phyloP scores from a whole-genome alignment of 2,797 vertebrate species.

The Heteromormyrus szaboi region DNA sequence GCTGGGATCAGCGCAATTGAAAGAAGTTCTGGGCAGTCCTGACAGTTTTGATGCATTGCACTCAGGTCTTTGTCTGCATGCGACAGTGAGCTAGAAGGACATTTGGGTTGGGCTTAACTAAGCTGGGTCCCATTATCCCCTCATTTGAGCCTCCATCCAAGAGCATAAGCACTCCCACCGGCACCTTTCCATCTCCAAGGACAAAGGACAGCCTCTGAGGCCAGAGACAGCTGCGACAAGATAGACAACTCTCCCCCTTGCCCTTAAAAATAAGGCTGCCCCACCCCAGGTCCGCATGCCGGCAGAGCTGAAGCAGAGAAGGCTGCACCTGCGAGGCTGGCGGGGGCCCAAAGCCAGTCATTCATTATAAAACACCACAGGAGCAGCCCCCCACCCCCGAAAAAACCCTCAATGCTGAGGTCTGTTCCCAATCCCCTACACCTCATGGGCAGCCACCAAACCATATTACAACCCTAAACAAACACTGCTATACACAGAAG shows the following conservation, averaged over 20 bases:
- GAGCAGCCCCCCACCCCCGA: background rate
- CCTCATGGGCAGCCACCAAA: background rate
- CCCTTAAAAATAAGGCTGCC: constrained; percentile 1
- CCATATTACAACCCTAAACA: background rate
- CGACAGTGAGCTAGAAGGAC: background rate
- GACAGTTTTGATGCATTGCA: background rate
- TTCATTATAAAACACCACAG: constrained; percentile 15
- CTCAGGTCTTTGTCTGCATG: background rate
- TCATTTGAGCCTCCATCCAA: background rate
- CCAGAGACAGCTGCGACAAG: background rate
- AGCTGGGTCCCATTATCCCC: background rate
- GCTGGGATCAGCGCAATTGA: background rate
- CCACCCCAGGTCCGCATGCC: background rate
- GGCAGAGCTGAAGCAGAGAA: background rate
- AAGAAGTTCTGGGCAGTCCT: background rate
- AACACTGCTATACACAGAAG: background rate
- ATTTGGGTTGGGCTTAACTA: background rate
- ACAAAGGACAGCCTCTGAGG: background rate
- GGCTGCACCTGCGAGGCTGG: constrained; percentile 10
- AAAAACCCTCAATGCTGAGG: background rate
- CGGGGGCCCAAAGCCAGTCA: constrained; percentile 11
- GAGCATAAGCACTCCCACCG: background rate
- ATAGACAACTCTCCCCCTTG: background rate
- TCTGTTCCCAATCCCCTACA: background rate
- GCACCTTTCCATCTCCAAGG: background rate